These are phyloP conservation scores for Perithous albicinctus DNA, from an alignment of 2,888 invertebrate genomes.

Conservation along the genomic window DNA sequence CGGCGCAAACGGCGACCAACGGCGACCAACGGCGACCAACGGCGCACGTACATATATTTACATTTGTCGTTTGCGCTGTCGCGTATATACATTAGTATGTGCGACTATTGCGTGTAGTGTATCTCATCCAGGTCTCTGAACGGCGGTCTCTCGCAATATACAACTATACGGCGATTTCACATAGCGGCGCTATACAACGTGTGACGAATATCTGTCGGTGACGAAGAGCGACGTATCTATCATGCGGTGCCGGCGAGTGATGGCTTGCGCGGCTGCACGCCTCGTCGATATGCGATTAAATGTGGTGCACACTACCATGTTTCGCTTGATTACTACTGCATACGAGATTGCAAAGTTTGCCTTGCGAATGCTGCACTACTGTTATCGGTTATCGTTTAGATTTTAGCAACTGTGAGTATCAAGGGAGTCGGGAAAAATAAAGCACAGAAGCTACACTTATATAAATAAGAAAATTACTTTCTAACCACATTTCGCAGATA, in stretches of 20 bases:
- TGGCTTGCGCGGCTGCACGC: slow-evolving; percentile 20
- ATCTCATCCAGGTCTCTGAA: slow-evolving; percentile 35
- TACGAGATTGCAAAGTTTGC: slow-evolving; percentile 12
- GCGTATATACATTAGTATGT: background rate
- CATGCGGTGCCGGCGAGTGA: slow-evolving; percentile 44
- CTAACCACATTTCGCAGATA: no score
- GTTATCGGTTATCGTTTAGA: no score
- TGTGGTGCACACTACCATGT: slow-evolving; percentile 10
- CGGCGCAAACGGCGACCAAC: slow-evolving; percentile 21
- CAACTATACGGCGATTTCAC: slow-evolving; percentile 21
- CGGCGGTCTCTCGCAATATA: slow-evolving; percentile 6
- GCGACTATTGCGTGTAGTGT: slow-evolving; percentile 50
- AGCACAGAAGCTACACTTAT: no score
- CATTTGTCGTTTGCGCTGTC: slow-evolving; percentile 56
- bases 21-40: no score
- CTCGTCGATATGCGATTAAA: slow-evolving; percentile 58
- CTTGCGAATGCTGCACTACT: background rate
- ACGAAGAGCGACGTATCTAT: slow-evolving; percentile 70
- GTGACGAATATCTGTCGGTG: slow-evolving; percentile 69
- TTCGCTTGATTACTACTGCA: background rate
- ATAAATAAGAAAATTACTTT: no score
- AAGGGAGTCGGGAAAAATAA: no score
- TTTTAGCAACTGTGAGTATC: no score
- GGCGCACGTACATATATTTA: slow-evolving; percentile 58
- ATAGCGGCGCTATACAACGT: slow-evolving; percentile 10